Evolutionary conservation across 2,888 invertebrate genomes (phyloP).

Genomic region (Lasioglossum oenotherae): DNA sequence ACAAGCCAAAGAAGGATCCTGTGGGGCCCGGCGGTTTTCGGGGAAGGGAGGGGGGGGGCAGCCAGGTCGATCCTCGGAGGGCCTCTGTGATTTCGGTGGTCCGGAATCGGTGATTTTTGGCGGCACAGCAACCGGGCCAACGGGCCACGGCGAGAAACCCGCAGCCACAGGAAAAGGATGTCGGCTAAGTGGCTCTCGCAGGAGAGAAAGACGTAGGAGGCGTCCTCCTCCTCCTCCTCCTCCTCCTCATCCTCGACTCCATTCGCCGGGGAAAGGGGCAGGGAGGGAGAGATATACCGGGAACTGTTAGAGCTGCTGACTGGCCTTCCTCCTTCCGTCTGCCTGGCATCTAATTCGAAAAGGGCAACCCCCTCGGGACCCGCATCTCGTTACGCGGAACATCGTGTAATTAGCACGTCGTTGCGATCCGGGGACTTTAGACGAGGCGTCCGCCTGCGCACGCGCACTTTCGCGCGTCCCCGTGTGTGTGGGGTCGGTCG

Average conservation of each 20-base stretch:
- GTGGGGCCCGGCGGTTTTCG: neutral
- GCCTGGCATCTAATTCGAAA: constrained; percentile 72
- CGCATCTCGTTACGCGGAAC: constrained; percentile 82
- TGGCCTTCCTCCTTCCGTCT: constrained; percentile 65
- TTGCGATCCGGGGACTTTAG: constrained; percentile 72
- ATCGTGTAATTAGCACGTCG: constrained; percentile 83
- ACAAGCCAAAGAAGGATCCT: constrained; percentile 71
- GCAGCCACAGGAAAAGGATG: constrained; percentile 36
- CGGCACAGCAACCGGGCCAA: constrained; percentile 7
- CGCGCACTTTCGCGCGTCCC: constrained; percentile 4
- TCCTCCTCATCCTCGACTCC: neutral
- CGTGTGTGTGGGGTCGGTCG: neutral
- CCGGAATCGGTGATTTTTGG: constrained; percentile 60
- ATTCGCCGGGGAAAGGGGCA: neutral
- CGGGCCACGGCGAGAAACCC: constrained; percentile 35
- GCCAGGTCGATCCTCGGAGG: neutral
- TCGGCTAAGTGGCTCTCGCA: constrained; percentile 50
- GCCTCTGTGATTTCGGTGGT: constrained; percentile 64
- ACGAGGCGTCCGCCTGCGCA: constrained; percentile 38
- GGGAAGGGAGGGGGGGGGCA: no score
- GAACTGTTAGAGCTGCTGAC: constrained; percentile 65
- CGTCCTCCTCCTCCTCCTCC: neutral
- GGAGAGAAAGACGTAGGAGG: constrained; percentile 33
- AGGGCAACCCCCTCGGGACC: constrained; percentile 75
- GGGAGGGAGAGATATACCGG: constrained; percentile 50